Conservation (phyloP, 1,140 invertebrate species). For the Chelonus insularis region DNA sequence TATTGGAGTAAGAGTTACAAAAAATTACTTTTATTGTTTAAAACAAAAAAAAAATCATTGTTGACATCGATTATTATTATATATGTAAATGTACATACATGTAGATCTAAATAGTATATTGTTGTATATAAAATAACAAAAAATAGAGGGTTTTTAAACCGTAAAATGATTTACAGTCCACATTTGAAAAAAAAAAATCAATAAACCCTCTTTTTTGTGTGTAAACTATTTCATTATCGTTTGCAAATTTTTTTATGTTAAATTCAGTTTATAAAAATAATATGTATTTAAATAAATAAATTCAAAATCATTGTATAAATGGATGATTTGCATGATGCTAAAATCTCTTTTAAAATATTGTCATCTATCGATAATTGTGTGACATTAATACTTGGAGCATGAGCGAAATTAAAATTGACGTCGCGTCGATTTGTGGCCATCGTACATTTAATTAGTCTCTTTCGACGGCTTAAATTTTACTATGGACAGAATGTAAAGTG, state of each 20-base stretch:
- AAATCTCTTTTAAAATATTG: slow-evolving; percentile 20
- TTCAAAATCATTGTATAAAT: slow-evolving; percentile 20
- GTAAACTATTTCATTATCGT: neutral
- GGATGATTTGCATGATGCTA: slow-evolving; percentile 15
- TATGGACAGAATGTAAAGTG: slow-evolving; percentile 23
- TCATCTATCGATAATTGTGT: slow-evolving; percentile 27
- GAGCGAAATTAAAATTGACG: slow-evolving; percentile 18
- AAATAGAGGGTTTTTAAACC: slow-evolving; percentile 19
- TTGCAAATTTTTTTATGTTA: neutral
- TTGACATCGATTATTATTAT: slow-evolving; percentile 13
- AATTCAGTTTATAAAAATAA: neutral
- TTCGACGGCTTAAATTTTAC: slow-evolving; percentile 12
- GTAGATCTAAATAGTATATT: slow-evolving; percentile 24
- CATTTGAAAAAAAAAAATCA: slow-evolving; percentile 10
- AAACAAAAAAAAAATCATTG: too few species aligned
- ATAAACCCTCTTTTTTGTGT: neutral
- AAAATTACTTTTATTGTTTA: too few species aligned
- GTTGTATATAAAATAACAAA: slow-evolving; percentile 20
- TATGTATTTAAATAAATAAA: slow-evolving; percentile 13
- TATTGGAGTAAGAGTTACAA: too few species aligned
- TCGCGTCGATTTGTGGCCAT: slow-evolving; percentile 17
- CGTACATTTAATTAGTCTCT: neutral
- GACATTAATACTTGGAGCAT: slow-evolving; percentile 24
- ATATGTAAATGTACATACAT: slow-evolving; percentile 18
- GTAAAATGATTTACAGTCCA: slow-evolving; percentile 20